These are phyloP conservation scores for Cloeon dipterum DNA, from an alignment of 2,888 invertebrate species.

Conservation along the genomic window DNA sequence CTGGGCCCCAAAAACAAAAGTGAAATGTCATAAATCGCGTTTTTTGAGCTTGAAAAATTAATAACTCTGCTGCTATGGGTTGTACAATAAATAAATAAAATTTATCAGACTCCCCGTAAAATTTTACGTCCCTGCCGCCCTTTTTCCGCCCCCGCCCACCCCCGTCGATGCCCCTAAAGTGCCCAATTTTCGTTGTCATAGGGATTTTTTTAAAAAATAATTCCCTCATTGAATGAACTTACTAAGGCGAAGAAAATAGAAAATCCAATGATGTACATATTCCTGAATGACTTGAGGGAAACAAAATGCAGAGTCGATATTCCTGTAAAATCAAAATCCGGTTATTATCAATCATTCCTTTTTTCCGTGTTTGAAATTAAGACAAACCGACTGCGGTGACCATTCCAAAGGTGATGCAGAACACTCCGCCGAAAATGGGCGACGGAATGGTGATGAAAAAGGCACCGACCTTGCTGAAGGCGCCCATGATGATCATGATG, in stretches of 20 bases:
- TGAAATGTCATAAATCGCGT: no score
- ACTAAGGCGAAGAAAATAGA: slow-evolving; percentile 65
- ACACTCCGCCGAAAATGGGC: slow-evolving; percentile 57
- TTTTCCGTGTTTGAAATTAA: not conserved
- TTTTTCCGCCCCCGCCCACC: no score
- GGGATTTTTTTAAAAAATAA: no score
- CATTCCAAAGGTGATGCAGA: slow-evolving; percentile 66
- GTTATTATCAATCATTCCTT: not conserved
- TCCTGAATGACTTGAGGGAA: slow-evolving; percentile 59
- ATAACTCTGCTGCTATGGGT: no score
- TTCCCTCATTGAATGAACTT: no score
- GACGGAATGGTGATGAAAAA: slow-evolving; percentile 60
- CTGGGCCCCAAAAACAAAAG: no score
- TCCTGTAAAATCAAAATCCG: slow-evolving; percentile 18
- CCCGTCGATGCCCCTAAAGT: no score
- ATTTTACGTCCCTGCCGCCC: no score
- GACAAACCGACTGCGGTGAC: slow-evolving; percentile 49
- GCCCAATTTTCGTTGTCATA: no score
- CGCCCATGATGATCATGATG: slow-evolving; percentile 49
- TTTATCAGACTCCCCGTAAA: no score
- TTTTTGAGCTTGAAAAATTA: no score
- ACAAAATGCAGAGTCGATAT: slow-evolving; percentile 60
- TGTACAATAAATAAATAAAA: no score
- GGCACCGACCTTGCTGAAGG: slow-evolving; percentile 54
- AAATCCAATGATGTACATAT: slow-evolving; percentile 71